These are phyloP conservation scores for Balaeniceps rex DNA, from an alignment of 2,113 vertebrate species.

Conservation along the genomic window DNA sequence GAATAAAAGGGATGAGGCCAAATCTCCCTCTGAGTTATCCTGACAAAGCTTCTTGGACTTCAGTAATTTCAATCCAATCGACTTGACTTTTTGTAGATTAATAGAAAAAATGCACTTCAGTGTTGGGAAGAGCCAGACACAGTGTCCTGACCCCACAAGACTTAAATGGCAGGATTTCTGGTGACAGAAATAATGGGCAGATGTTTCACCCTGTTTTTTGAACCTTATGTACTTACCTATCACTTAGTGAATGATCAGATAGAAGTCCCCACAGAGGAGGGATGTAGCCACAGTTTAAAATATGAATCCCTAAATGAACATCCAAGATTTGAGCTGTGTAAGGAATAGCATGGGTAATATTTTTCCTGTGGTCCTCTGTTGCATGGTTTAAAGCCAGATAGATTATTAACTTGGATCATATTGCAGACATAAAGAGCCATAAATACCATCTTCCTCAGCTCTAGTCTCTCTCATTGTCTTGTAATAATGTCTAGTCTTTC, in stretches of 20 bases:
- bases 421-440: background rate
- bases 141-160: background rate
- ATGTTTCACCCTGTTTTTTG: background rate
- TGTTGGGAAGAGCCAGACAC: background rate
- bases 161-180: background rate
- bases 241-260: background rate
- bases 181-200: background rate
- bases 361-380: background rate
- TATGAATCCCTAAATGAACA: background rate
- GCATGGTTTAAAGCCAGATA: background rate
- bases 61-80: background rate
- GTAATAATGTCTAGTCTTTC: too few species aligned
- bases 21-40: background rate
- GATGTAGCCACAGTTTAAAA: background rate
- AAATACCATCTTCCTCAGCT: background rate
- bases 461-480: background rate
- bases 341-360: background rate
- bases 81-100: background rate
- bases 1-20: background rate
- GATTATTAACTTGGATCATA: background rate
- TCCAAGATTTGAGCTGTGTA: background rate
- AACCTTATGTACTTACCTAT: background rate
- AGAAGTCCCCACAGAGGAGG: background rate
- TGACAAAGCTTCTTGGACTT: background rate
- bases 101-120: background rate